These are phyloP conservation scores for Macrophya alboannulata DNA, from an alignment of 2,888 invertebrate species.

Conservation along the genomic window DNA sequence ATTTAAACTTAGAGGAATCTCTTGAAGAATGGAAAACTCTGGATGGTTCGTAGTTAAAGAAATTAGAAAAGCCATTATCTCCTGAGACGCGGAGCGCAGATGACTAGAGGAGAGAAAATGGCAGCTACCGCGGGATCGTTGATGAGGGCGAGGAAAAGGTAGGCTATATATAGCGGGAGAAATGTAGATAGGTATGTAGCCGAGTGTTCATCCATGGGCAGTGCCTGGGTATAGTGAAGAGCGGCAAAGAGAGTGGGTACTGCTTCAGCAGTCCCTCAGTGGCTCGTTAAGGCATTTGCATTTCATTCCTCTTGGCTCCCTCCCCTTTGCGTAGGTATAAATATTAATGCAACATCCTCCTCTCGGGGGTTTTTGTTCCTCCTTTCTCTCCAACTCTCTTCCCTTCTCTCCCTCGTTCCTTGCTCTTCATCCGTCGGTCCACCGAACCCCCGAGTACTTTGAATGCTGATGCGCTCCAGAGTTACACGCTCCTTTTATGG, in stretches of 20 bases:
- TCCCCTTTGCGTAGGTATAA: constrained; percentile 76
- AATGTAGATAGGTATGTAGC: constrained; percentile 11
- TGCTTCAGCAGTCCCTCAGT: constrained; percentile 78
- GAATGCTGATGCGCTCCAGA: constrained; percentile 79
- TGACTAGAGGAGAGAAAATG: constrained; percentile 35
- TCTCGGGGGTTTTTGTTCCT: constrained; percentile 79
- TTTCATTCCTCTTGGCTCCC: constrained; percentile 74
- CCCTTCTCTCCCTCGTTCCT: constrained; percentile 69
- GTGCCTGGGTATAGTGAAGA: constrained; percentile 30
- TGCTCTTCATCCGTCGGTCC: constrained; percentile 58
- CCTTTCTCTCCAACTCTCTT: constrained; percentile 54
- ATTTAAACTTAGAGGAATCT: not conserved
- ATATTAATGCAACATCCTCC: constrained; percentile 80
- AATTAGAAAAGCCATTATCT: constrained; percentile 43
- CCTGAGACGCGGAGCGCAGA: not conserved
- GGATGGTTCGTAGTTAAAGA: constrained; percentile 14
- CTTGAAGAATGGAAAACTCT: not conserved
- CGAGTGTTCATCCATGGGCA: constrained; percentile 42
- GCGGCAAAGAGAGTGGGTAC: constrained; percentile 54
- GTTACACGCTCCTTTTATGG: constrained; percentile 61
- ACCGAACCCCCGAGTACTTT: constrained; percentile 73
- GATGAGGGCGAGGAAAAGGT: constrained; percentile 25
- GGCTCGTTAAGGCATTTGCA: constrained; percentile 80
- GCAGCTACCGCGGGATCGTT: constrained; percentile 36
- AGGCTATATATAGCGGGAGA: constrained; percentile 22